Conservation (phyloP, 2,888 invertebrate species). For the Heliconius sara region DNA sequence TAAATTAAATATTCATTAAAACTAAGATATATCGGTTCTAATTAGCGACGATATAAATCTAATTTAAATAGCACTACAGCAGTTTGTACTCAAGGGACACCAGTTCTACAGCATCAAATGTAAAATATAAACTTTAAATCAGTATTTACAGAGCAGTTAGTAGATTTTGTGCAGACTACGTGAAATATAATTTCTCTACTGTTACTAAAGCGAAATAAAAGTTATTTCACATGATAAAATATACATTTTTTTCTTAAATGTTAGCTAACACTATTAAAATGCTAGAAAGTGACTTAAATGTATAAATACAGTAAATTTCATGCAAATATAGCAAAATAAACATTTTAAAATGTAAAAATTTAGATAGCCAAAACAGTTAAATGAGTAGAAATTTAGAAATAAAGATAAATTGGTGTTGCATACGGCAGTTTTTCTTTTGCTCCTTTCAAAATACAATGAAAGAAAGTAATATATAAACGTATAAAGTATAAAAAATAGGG, state of each 20-base stretch:
- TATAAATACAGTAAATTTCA: background rate
- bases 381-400: too few relatives aligned
- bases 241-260: background rate
- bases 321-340: background rate
- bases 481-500: too few relatives aligned
- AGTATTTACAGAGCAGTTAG: background rate
- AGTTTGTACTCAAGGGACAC: conserved; percentile 4
- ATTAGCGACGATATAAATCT: conserved; percentile 2
- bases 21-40: background rate
- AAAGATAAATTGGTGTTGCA: too few relatives aligned
- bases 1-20: background rate
- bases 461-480: too few relatives aligned
- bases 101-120: conserved; percentile 4
- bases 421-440: too few relatives aligned
- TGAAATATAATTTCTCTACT: conserved; percentile 4
- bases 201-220: background rate
- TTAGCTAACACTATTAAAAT: background rate
- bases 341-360: too few relatives aligned
- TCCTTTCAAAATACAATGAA: too few relatives aligned
- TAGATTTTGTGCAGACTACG: conserved; percentile 5
- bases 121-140: conserved; percentile 23
- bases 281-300: too few relatives aligned
- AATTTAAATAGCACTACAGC: background rate
- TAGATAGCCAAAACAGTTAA: too few relatives aligned
- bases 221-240: background rate